Conservation (phyloP, 92 coral and sea anemone species). For the Phenganax subtilis region DNA sequence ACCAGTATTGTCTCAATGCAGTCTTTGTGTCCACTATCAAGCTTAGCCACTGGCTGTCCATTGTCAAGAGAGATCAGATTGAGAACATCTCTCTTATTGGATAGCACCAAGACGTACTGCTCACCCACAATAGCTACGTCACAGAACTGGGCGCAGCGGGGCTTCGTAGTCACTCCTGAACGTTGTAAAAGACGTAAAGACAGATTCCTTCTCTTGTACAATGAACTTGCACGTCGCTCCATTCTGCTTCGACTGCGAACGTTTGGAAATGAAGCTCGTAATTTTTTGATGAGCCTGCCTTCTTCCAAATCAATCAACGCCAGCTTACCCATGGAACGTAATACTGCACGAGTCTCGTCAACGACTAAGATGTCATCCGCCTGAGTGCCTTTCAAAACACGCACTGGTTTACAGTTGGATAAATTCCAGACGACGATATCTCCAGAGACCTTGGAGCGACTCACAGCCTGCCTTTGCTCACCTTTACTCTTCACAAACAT, state of each 20-base stretch:
- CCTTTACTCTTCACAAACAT: conserved; percentile 66
- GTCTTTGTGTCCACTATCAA: conserved; percentile 80
- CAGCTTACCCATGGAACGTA: conserved; percentile 83
- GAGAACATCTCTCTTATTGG: conserved; percentile 80
- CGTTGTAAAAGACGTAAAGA: conserved; percentile 90
- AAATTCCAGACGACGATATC: conserved; percentile 97
- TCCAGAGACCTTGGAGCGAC: conserved; percentile 76
- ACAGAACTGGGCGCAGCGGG: conserved; percentile 75
- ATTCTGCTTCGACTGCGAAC: conserved; percentile 75
- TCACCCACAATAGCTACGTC: conserved; percentile 91
- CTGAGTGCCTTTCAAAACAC: conserved; percentile 78
- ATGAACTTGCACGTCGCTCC: conserved; percentile 91
- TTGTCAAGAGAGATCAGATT: conserved; percentile 85
- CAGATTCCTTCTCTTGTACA: conserved; percentile 92
- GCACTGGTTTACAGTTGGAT: conserved; percentile 81
- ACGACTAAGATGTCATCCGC: conserved; percentile 92
- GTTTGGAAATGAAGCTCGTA: conserved; percentile 79
- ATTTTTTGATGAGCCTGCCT: conserved; percentile 79
- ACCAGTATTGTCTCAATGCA: conserved; percentile 93
- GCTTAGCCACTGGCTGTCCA: conserved; percentile 81
- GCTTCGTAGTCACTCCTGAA: conserved; percentile 69
- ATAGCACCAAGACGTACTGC: conserved; percentile 75
- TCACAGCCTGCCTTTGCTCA: conserved; percentile 87
- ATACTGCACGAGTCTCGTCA: conserved; percentile 96
- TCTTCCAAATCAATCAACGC: conserved; percentile 92